These are phyloP conservation scores for Eledone cirrhosa DNA, from an alignment of 2,888 invertebrate species.

Conservation along the genomic window DNA sequence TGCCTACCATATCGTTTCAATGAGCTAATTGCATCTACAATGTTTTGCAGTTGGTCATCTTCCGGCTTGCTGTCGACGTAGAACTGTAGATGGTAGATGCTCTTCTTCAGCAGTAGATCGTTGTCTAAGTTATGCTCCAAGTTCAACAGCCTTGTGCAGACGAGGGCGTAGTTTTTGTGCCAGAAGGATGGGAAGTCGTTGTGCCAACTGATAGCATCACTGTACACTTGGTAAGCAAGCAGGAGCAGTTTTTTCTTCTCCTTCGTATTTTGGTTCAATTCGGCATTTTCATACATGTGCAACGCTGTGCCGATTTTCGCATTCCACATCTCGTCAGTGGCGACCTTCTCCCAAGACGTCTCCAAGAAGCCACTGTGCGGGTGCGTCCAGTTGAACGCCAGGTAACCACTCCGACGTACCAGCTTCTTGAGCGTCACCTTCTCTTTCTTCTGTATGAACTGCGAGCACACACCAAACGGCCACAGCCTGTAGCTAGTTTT, in stretches of 20 bases:
- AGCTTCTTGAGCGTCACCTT: constrained; percentile 41
- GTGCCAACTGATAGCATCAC: constrained; percentile 47
- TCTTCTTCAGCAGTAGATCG: constrained; percentile 36
- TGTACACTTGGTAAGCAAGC: constrained; percentile 57
- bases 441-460: constrained; percentile 43
- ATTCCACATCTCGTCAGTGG: constrained; percentile 64
- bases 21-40: constrained; percentile 35
- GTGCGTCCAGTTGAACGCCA: constrained; percentile 57
- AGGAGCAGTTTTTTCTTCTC: constrained; percentile 41
- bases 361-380: constrained; percentile 29
- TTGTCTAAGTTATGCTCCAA: constrained; percentile 36
- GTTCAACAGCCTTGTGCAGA: constrained; percentile 48
- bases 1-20: constrained; percentile 31
- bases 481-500: constrained; percentile 46
- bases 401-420: constrained; percentile 38
- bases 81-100: constrained; percentile 44
- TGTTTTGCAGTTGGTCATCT: constrained; percentile 38
- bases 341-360: constrained; percentile 61
- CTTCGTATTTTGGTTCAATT: constrained; percentile 32
- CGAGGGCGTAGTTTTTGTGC: constrained; percentile 63
- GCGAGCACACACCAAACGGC: constrained; percentile 59
- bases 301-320: constrained; percentile 57
- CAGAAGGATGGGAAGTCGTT: constrained; percentile 55
- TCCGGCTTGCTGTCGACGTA: constrained; percentile 38
- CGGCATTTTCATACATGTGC: constrained; percentile 48